A percentile compares a stretch with the other conserved stretches of the same genome.
phyloP scores from a whole-genome alignment of 2,797 vertebrate genomes.

The Hydrocynus forskahlii region DNA sequence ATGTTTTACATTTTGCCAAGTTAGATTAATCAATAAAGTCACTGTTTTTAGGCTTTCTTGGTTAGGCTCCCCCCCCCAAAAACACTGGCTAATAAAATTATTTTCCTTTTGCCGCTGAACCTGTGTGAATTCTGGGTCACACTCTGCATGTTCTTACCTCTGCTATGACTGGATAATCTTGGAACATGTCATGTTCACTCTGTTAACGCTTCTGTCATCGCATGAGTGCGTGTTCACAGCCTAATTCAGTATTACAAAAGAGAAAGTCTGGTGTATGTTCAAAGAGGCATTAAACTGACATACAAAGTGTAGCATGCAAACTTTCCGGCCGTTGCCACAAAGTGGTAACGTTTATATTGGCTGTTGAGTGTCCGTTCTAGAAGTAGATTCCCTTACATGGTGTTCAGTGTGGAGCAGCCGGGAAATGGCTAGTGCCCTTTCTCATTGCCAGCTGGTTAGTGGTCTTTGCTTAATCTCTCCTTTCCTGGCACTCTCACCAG shows the following conservation, averaged over 20 bases:
- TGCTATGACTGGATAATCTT: background rate
- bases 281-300: constrained; percentile 18
- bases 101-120: background rate
- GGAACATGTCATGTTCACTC: constrained; percentile 30
- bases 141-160: background rate
- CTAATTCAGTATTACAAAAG: constrained; percentile 12
- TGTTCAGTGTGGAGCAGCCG: constrained; percentile 25
- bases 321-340: constrained; percentile 31
- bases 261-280: constrained; percentile 42
- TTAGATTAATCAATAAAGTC: background rate
- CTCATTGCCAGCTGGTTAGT: constrained; percentile 29
- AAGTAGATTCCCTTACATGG: constrained; percentile 35
- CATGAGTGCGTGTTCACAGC: constrained; percentile 11
- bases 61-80: no score
- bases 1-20: background rate
- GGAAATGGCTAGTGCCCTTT: constrained; percentile 29
- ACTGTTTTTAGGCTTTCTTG: background rate
- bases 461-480: constrained; percentile 35
- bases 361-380: constrained; percentile 25
- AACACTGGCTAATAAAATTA: background rate
- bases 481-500: constrained; percentile 31
- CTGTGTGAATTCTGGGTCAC: constrained; percentile 6
- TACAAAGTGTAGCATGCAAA: constrained; percentile 30
- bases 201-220: constrained; percentile 10
- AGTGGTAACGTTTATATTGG: constrained; percentile 44